Base-by-base conservation (phyloP, 2,797 vertebrate species). In the Bovichtus diacanthus region DNA sequence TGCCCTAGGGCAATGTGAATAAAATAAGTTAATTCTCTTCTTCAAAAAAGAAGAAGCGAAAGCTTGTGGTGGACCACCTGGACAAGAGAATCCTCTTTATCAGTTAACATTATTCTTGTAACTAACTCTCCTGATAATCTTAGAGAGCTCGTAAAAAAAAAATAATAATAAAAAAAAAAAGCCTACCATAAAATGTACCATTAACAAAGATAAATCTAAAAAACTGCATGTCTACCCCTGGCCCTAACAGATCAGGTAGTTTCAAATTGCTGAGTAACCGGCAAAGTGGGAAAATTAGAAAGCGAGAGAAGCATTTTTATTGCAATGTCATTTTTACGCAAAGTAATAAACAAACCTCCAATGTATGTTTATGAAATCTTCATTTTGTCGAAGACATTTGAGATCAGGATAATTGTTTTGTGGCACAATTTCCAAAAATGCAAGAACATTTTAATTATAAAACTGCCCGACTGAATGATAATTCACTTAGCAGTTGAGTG, bases 11-110 rank as follows among this genome's bases (percentile, higher is more conserved):
- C 59, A 39, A 19, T 16, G 64, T 31, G 60, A 71, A 87, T 85
- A 81, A 87, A 86, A 81, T 77, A 80, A 31, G 44, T n/a, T 70
- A 8, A 44, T 80, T 83, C 74, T 84, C 56, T 50, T 64, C 49
- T 73, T 79, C 31, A 43, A 81, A 84, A 84, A 79, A 74, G 25
- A 78, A 43, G 29, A 73, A 34, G 41, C 38, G 29, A 58, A 76
- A 51, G 63, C 76, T 66, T 55, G 34, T 74, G 60, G 38, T 34
- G 41, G 36, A 36, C 46, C 27, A 59, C 15, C 36, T 50, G 6
- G 1, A 87, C 49, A 72, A 74, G 51, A 64, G 10, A 29, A 68
- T 27, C 25, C 63, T 19, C 12, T 53, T 64, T 55, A 27, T 82
- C 39, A 70, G 63, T 21, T 6, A n/a, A 50, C 38, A 61, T 66